Evolutionary conservation across 2,113 vertebrate species (phyloP).

Genomic region (Albula glossodonta): DNA sequence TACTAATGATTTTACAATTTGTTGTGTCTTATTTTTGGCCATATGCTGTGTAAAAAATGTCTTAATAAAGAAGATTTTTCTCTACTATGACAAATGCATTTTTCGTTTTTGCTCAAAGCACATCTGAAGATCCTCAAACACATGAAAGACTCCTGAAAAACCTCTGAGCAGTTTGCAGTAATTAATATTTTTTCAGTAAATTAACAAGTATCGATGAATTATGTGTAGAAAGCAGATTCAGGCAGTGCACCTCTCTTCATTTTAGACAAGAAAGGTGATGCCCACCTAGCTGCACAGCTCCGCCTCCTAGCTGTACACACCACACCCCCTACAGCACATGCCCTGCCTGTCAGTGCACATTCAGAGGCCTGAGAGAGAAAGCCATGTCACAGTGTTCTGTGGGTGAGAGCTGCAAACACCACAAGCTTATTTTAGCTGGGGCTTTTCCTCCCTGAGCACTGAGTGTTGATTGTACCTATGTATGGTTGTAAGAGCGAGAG

Average conservation of each 20-base stretch:
- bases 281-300: not conserved
- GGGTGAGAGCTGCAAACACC: not conserved
- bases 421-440: not conserved
- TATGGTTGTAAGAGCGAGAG: not conserved
- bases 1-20: constrained; percentile 6
- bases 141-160: not conserved
- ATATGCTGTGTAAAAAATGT: constrained; percentile 7
- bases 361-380: too few species aligned
- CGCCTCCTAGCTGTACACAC: not conserved
- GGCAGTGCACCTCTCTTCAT: not conserved
- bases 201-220: not conserved
- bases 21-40: not conserved
- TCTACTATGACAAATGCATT: too few species aligned
- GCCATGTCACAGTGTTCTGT: not conserved
- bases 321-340: not conserved
- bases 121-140: not conserved
- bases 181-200: not conserved
- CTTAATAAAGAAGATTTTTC: constrained; percentile 6
- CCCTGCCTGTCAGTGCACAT: too few species aligned
- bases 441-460: not conserved
- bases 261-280: not conserved
- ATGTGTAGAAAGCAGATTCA: too few species aligned
- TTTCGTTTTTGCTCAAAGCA: constrained; percentile 1
- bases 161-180: not conserved
- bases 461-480: not conserved